Base-by-base conservation (phyloP, 1,140 invertebrate genomes). In the Brachionus manjavacas region DNA sequence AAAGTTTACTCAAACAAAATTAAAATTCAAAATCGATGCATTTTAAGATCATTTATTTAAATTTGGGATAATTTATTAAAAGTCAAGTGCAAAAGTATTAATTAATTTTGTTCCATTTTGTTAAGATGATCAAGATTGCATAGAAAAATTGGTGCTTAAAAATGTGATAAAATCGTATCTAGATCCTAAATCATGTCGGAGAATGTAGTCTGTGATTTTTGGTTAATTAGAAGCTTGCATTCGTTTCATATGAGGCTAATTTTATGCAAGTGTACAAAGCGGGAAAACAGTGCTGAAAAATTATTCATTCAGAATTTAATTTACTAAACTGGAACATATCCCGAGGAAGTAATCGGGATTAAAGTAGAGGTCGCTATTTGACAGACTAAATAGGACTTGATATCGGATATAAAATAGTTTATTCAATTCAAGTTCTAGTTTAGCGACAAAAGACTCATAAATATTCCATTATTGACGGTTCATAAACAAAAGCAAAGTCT, bases 381-480 rank as follows among this genome's bases (percentile, higher is more conserved):
- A 60, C 52, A 60, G n/a, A 46, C 43, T 12, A 46, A 39, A 31
- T 68, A 39, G 31, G n/a, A 68, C 66, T 68, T 68, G 25, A 31
- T 68, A 31, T 68, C 66, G 66, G 66, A 68, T 68, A 68, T 1
- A 68, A 31, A 31, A n/a, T 68, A 68, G 31, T 31, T 68, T 35
- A 68, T 31, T 31, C 25, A 68, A 68, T 14, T 68, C 31, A 68
- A 68, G 31, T 31, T 68, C 31, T 68, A 68, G 31, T 31, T 39
- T 31, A 68, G n/a, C 28, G 66, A 68, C 25, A 68, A 68, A 68
- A 68, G 66, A 3, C 66, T 68, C 66, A 68, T 68, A 68, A 68
- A 68, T 68, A 68, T 68, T 68, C 25, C 25, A 31, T 68, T 68
- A 68, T 68, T 68, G 66, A 68, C 66, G 66, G 28, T 68, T 68